Conservation (phyloP, 1,140 invertebrate genomes). For the Hylyphantes graminicola region DNA sequence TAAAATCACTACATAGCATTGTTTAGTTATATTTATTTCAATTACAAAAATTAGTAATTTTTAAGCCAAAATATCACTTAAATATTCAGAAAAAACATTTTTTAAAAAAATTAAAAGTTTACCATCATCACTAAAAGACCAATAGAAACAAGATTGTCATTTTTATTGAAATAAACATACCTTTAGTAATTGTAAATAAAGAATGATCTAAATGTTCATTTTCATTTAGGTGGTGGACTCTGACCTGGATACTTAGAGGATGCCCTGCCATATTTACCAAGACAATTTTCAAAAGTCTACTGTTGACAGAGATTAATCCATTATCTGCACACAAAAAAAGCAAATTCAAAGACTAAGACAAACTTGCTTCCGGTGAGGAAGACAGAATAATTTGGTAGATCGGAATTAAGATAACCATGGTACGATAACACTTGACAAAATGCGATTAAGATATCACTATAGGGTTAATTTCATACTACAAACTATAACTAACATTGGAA, state of each 20-base stretch:
- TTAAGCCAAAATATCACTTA: too few species aligned
- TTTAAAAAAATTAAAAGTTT: neutral
- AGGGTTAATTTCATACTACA: too few species aligned
- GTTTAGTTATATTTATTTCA: too few species aligned
- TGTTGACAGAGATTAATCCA: neutral
- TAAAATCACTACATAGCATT: too few species aligned
- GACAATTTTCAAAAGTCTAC: too few species aligned
- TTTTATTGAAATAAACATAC: conserved; percentile 65
- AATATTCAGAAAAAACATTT: neutral
- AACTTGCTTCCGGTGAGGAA: too few species aligned
- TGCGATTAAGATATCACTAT: too few species aligned
- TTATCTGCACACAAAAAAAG: neutral
- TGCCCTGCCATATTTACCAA: conserved; percentile 40
- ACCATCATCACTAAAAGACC: neutral
- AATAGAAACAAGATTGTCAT: neutral
- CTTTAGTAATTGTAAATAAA: conserved; percentile 76
- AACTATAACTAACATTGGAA: too few species aligned
- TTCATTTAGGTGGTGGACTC: conserved; percentile 79
- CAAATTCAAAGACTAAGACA: neutral
- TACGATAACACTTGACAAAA: too few species aligned
- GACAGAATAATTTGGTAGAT: too few species aligned
- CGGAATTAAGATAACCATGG: too few species aligned
- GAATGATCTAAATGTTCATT: conserved; percentile 80
- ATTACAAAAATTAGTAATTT: too few species aligned
- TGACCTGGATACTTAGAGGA: conserved; percentile 65